Percentiles rank a stretch among this genome's conserved stretches.
phyloP scores from a whole-genome alignment of 2,888 invertebrate species.

The Amblyteles armatorius region DNA sequence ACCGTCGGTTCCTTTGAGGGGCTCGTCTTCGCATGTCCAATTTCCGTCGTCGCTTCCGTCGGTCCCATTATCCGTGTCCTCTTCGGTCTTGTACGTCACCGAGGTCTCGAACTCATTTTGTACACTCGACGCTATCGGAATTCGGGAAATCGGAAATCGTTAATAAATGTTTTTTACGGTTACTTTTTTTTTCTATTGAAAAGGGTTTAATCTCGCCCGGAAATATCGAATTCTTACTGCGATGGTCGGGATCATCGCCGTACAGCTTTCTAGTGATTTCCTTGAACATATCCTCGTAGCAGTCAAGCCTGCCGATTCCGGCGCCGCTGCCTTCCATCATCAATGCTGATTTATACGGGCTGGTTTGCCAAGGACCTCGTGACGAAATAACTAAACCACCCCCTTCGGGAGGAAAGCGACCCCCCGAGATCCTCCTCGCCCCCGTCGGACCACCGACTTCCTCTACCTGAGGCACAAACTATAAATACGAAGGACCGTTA shows the following conservation, averaged over 20 bases:
- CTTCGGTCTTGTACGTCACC: conserved; percentile 81
- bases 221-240: conserved; percentile 74
- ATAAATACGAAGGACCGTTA: conserved; percentile 10
- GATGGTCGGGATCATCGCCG: conserved; percentile 90
- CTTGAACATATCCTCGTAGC: conserved; percentile 95
- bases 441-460: background rate
- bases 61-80: conserved; percentile 81
- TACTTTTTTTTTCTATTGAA: background rate
- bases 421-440: conserved; percentile 13
- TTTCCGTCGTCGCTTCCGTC: conserved; percentile 82
- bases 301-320: conserved; percentile 86
- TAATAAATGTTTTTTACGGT: conserved; percentile 6
- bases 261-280: conserved; percentile 96
- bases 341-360: background rate
- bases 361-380: background rate
- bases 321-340: conserved; percentile 81
- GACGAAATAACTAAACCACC: conserved; percentile 10
- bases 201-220: background rate
- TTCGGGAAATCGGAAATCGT: conserved; percentile 21
- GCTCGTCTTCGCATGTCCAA: conserved; percentile 83
- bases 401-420: conserved; percentile 9
- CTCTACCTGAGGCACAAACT: conserved; percentile 8
- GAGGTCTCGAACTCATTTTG: conserved; percentile 84
- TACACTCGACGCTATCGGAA: conserved; percentile 80
- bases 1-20: conserved; percentile 82